Evolutionary conservation across 2,797 vertebrate genomes (phyloP).

Genomic region (Salarias fasciatus): DNA sequence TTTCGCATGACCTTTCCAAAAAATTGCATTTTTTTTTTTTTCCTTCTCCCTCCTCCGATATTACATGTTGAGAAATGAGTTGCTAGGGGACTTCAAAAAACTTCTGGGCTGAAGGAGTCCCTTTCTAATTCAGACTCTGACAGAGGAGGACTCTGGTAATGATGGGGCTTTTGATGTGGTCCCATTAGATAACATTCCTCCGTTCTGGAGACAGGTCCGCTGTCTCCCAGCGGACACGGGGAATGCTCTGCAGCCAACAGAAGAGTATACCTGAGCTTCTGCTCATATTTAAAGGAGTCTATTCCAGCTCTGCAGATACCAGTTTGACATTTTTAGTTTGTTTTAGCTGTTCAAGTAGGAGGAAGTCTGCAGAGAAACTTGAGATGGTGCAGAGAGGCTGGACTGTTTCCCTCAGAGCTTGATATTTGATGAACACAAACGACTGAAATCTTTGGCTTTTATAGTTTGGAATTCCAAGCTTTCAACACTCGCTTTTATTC

Average conservation of each 20-base stretch:
- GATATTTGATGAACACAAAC: slow-evolving; percentile 30
- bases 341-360: slow-evolving; percentile 24
- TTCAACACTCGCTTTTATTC: slow-evolving; percentile 10
- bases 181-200: slow-evolving; percentile 73
- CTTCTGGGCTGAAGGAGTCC: slow-evolving; percentile 53
- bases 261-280: slow-evolving; percentile 31
- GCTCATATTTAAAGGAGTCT: slow-evolving; percentile 32
- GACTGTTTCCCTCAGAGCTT: slow-evolving; percentile 4
- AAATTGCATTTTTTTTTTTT: slow-evolving; percentile 1
- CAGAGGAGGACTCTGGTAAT: slow-evolving; percentile 62
- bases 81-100: slow-evolving; percentile 58
- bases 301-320: slow-evolving; percentile 18
- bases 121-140: slow-evolving; percentile 62
- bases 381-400: slow-evolving; percentile 7
- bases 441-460: neutral
- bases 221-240: slow-evolving; percentile 58
- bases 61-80: slow-evolving; percentile 52
- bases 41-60: neutral
- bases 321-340: slow-evolving; percentile 30
- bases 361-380: slow-evolving; percentile 13
- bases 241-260: slow-evolving; percentile 33
- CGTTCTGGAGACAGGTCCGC: slow-evolving; percentile 61
- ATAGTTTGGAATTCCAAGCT: slow-evolving; percentile 9
- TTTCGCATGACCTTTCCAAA: slow-evolving; percentile 67
- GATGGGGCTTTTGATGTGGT: slow-evolving; percentile 74